Percentiles rank a stretch among this genome's conserved stretches.
phyloP scores from a whole-genome alignment of 2,797 vertebrate genomes.

The Pseudochromis fuscus region DNA sequence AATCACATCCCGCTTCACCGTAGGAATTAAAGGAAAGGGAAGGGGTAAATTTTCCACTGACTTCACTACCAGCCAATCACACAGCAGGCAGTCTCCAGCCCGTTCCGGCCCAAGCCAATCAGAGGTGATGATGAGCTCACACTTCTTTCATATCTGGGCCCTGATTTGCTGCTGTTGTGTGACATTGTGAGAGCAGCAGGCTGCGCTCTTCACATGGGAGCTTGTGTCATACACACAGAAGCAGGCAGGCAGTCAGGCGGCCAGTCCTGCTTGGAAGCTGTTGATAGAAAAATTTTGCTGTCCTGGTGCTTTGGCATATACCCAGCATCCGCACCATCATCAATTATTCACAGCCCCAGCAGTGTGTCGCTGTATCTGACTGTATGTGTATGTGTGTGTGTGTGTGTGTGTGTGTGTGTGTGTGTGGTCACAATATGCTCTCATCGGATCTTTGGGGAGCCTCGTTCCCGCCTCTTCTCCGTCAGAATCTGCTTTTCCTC shows the following conservation, averaged over 20 bases:
- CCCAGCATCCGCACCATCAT: slow-evolving; percentile 84
- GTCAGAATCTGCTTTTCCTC: slow-evolving; percentile 33
- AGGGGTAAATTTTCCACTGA: slow-evolving; percentile 71
- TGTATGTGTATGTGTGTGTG: slow-evolving; percentile 26
- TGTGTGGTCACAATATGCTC: slow-evolving; percentile 65
- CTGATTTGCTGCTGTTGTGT: slow-evolving; percentile 85
- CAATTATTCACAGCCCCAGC: slow-evolving; percentile 84
- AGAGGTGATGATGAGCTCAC: slow-evolving; percentile 78
- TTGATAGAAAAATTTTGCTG: slow-evolving; percentile 86
- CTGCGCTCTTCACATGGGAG: slow-evolving; percentile 84
- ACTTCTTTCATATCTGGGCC: slow-evolving; percentile 50
- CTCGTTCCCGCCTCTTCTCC: slow-evolving; percentile 30
- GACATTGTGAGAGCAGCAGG: slow-evolving; percentile 78
- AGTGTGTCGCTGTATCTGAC: slow-evolving; percentile 48
- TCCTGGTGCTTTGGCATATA: slow-evolving; percentile 82
- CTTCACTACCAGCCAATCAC: slow-evolving; percentile 83
- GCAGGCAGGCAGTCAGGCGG: slow-evolving; percentile 60
- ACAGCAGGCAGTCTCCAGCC: slow-evolving; percentile 75
- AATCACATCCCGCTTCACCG: slow-evolving; percentile 51
- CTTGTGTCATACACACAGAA: slow-evolving; percentile 76
- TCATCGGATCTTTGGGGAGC: slow-evolving; percentile 54
- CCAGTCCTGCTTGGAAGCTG: slow-evolving; percentile 90
- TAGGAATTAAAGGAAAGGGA: slow-evolving; percentile 64
- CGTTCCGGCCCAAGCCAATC: slow-evolving; percentile 83
- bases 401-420: slow-evolving; percentile 4